Conservation (phyloP, 2,113 vertebrate genomes). For the Nibea albiflora region DNA sequence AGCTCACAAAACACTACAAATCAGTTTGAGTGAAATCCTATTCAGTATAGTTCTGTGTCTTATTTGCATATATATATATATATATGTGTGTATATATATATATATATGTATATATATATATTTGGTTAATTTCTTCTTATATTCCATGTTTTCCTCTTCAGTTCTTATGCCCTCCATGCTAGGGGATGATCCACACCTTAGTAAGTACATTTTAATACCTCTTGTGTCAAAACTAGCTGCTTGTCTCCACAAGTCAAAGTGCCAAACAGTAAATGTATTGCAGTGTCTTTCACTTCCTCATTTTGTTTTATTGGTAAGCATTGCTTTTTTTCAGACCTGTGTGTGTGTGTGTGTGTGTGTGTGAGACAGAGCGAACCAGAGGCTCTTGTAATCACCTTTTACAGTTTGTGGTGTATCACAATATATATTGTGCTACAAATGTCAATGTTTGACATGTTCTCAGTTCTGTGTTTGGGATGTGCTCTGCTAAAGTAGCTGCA, state of each 20-base stretch:
- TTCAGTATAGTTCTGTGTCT: background rate
- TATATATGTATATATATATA: no score
- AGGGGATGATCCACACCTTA: constrained; percentile 71
- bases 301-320: constrained; percentile 42
- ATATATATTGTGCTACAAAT: background rate
- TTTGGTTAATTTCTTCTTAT: constrained; percentile 15
- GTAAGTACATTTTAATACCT: constrained; percentile 65
- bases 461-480: background rate
- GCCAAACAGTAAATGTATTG: background rate
- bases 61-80: background rate
- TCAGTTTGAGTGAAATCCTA: background rate
- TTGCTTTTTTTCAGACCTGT: constrained; percentile 11
- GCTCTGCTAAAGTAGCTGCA: constrained; percentile 1
- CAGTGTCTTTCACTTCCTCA: constrained; percentile 70
- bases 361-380: background rate
- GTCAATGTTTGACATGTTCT: background rate
- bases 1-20: background rate
- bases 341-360: background rate
- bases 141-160: constrained; percentile 54
- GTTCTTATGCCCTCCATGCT: constrained; percentile 82
- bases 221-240: constrained; percentile 1
- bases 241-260: constrained; percentile 31
- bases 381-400: background rate
- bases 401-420: background rate
- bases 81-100: background rate